Conservation (phyloP, 2,797 vertebrate species). For the Halcyon leucocephala region DNA sequence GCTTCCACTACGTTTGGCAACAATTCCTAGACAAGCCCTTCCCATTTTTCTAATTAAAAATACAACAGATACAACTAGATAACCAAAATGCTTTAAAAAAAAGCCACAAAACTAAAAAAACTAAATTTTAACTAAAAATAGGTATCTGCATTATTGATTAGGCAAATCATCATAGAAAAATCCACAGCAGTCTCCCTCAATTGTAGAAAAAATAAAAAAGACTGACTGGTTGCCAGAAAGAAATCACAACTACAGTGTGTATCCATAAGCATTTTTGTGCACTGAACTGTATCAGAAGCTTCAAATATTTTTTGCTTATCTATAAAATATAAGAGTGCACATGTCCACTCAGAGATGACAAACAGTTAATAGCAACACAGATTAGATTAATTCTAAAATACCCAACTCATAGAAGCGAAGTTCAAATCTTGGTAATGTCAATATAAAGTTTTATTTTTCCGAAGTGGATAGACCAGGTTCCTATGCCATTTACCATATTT, state of each 20-base stretch:
- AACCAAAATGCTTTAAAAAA: neutral
- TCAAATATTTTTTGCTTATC: conserved; percentile 5
- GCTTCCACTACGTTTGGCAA: neutral
- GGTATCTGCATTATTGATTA: neutral
- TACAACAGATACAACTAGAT: neutral
- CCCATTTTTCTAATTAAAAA: neutral
- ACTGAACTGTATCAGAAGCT: neutral
- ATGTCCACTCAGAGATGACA: neutral
- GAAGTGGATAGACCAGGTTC: neutral
- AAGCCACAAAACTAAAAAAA: neutral
- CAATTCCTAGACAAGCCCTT: neutral
- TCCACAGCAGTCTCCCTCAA: neutral
- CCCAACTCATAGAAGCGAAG: neutral
- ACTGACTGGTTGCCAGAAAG: neutral
- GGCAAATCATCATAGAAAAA: neutral
- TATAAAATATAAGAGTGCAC: neutral
- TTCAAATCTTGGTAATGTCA: conserved; percentile 38
- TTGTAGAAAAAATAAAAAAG: neutral
- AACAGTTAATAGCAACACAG: neutral
- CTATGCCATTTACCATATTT: conserved; percentile 13
- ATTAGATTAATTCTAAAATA: conserved; percentile 1
- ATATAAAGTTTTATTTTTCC: conserved; percentile 23
- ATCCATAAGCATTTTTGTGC: neutral
- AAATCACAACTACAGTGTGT: neutral
- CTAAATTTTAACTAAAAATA: neutral